phyloP scores from a whole-genome alignment of 1,140 invertebrate genomes.

The Danaus plexippus region DNA sequence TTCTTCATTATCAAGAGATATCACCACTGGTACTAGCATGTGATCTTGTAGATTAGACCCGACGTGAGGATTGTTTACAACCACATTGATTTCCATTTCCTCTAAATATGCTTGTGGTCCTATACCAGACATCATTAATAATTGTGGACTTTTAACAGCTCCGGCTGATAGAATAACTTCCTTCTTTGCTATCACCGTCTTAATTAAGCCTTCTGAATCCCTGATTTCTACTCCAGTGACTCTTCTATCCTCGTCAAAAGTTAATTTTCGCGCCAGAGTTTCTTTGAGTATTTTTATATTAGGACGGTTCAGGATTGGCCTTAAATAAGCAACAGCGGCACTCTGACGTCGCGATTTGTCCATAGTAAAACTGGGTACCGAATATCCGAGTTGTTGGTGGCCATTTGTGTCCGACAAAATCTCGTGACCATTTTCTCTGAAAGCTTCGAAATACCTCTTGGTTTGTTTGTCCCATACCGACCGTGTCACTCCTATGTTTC shows the following conservation, averaged over 20 bases:
- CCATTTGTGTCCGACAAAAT: slow-evolving; percentile 86
- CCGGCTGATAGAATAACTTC: slow-evolving; percentile 73
- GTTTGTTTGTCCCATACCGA: slow-evolving; percentile 79
- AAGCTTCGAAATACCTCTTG: slow-evolving; percentile 75
- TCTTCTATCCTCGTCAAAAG: slow-evolving; percentile 77
- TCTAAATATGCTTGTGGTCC: slow-evolving; percentile 55
- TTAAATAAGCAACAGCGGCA: slow-evolving; percentile 86
- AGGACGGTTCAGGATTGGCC: slow-evolving; percentile 78
- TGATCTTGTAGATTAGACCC: slow-evolving; percentile 82
- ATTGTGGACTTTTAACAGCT: slow-evolving; percentile 67
- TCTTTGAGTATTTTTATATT: slow-evolving; percentile 85
- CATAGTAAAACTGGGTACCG: slow-evolving; percentile 88
- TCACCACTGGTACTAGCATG: slow-evolving; percentile 77
- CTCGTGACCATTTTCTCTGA: slow-evolving; percentile 87
- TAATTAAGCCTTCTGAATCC: slow-evolving; percentile 41
- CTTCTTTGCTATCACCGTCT: slow-evolving; percentile 36
- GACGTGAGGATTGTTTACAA: slow-evolving; percentile 74
- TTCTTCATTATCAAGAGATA: slow-evolving; percentile 62
- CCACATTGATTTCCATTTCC: slow-evolving; percentile 51
- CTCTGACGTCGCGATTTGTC: slow-evolving; percentile 84
- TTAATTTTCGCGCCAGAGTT: slow-evolving; percentile 78
- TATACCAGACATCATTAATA: slow-evolving; percentile 60
- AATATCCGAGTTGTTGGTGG: slow-evolving; percentile 82
- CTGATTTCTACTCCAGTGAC: slow-evolving; percentile 47
- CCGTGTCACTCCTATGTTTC: slow-evolving; percentile 70